Evolutionary conservation across 2,113 vertebrate species (phyloP), one percentile per base, ranked within the genome.

Genomic region (Vidua chalybeata): DNA sequence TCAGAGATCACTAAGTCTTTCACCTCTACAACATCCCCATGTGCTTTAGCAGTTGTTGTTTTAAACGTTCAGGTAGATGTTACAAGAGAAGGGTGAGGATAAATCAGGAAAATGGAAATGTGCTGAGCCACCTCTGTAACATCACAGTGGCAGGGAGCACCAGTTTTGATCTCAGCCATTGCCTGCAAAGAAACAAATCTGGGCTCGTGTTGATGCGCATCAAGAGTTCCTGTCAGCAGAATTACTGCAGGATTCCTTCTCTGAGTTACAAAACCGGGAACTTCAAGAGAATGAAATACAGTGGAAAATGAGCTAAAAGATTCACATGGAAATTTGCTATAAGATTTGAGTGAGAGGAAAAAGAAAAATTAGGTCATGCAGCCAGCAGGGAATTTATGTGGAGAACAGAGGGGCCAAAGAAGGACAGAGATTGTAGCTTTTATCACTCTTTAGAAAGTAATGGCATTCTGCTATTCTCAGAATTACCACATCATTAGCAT

Each of bases 71-170:
- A 31, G 8, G 19, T 8, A 83, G 33, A 51, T 31, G 3, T 27
- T 75, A 61, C 12, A 33, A 68, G 23, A 37, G 13, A 8, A 75
- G 21, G 6, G 6, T 24, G 30, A 87, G 12, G 23, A 69, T 46
- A 79, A 83, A 68, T 35, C 37, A 58, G 4, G 37, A 26, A 71
- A 81, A 61, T 6, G 16, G 56, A 86, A 87, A 69, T 0, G 0
- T 52, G 43, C 52, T 66, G n/a, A 52, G 7, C 15, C 12, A n/a
- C 26, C 30, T 30, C 35, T 55, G 33, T 80, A 85, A 77, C 1
- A 1, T 52, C 2, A 2, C 10, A 13, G 45, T 30, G 15, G 22
- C 1, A 4, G 4, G 20, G 15, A 81, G 13, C 1, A 6, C 16
- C 31, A 77, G 33, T 30, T 84, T 41, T 39, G 6, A 27, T 87